Percentiles rank a stretch among this genome's conserved stretches.
phyloP scores from a whole-genome alignment of 2,888 invertebrate species.

The Trilocha varians region DNA sequence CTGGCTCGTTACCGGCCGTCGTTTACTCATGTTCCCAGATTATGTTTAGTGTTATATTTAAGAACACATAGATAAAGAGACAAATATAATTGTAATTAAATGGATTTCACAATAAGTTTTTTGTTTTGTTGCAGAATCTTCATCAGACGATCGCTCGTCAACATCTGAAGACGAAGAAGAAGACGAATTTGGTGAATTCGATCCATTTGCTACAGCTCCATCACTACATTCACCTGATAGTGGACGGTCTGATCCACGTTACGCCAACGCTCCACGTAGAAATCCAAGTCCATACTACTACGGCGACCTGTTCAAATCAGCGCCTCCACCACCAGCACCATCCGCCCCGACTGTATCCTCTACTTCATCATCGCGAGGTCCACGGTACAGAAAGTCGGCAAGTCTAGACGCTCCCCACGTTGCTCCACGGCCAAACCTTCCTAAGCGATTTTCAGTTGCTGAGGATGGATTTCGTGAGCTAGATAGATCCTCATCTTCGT shows the following conservation, averaged over 20 bases:
- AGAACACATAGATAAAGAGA: no score
- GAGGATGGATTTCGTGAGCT: constrained; percentile 78
- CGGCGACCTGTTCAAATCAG: constrained; percentile 80
- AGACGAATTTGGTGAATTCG: constrained; percentile 71
- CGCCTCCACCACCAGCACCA: constrained; percentile 55
- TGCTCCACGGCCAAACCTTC: constrained; percentile 72
- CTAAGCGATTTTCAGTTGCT: constrained; percentile 80
- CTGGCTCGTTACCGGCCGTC: constrained; percentile 34
- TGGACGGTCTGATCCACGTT: constrained; percentile 70
- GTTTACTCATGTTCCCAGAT: constrained; percentile 21
- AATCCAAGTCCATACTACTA: constrained; percentile 90
- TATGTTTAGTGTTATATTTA: no score
- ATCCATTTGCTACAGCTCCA: constrained; percentile 65
- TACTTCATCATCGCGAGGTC: constrained; percentile 58
- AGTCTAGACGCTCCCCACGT: constrained; percentile 83
- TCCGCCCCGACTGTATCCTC: constrained; percentile 64
- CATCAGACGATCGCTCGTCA: constrained; percentile 59
- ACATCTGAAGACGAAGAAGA: constrained; percentile 75
- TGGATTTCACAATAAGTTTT: no score
- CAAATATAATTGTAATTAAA: no score
- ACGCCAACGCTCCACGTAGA: constrained; percentile 74
- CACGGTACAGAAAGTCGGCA: constrained; percentile 80
- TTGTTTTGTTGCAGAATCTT: constrained; percentile 52
- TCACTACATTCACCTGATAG: constrained; percentile 81
- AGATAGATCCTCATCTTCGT: constrained; percentile 70